A percentile compares a stretch with the other conserved stretches of the same genome.
Conservation (phyloP, 1,140 invertebrate genomes). For the Bombus picipes region DNA sequence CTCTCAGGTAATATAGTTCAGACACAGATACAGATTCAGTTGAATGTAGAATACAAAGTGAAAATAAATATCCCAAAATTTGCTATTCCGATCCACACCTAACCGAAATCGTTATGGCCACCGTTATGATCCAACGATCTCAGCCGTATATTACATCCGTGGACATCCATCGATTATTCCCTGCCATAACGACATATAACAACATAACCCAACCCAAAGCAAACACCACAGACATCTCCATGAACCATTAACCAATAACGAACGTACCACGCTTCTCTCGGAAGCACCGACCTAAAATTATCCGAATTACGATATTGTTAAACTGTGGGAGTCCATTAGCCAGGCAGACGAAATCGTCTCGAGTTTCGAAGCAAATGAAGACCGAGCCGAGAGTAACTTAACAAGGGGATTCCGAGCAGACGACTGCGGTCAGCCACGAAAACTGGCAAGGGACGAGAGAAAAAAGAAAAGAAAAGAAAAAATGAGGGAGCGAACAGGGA, state of each 20-base stretch:
- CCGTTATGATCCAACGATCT: too few relatives aligned
- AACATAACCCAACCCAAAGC: not conserved
- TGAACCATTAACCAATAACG: not conserved
- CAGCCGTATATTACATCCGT: too few relatives aligned
- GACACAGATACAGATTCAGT: not conserved
- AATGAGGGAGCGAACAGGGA: not conserved
- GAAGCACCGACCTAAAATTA: slow-evolving; percentile 3
- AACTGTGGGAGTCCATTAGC: slow-evolving; percentile 20
- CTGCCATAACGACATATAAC: not conserved
- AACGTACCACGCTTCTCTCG: not conserved
- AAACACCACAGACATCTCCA: not conserved
- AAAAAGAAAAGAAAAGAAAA: not conserved
- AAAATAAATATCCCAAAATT: not conserved
- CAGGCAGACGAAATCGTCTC: not conserved
- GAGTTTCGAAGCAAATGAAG: slow-evolving; percentile 23
- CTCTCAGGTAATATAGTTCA: too few relatives aligned
- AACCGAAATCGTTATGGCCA: too few relatives aligned
- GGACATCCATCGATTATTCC: too few relatives aligned
- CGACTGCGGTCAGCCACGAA: not conserved
- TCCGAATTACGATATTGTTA: not conserved
- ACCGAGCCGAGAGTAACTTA: slow-evolving; percentile 37
- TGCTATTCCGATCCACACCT: not conserved
- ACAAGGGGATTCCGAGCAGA: slow-evolving; percentile 25
- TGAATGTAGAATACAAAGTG: not conserved
- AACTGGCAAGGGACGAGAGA: not conserved